Evolutionary conservation across 2,113 vertebrate species (phyloP), one percentile per base, ranked within the genome.

Genomic region (Poeciliopsis prolifica): DNA sequence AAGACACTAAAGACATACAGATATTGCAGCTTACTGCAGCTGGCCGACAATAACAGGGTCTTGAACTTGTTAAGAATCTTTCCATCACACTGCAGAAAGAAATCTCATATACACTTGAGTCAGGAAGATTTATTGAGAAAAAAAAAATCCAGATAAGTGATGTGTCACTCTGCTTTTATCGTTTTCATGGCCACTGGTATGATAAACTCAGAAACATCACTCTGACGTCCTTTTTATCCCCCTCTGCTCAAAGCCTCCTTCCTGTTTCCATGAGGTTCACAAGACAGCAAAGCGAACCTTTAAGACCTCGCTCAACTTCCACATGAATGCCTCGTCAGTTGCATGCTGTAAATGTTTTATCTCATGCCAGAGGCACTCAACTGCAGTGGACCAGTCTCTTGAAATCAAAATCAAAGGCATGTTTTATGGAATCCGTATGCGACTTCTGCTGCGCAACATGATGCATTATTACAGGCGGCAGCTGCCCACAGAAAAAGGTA

Each of bases 21-120:
- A 48, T 33, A 44, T 30, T 71, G 42, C 33, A 68, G 17, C 4
- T 42, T 33, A 44, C 29, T 68, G 58, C 79, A 58, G 11, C 66
- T 33, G 24, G 33, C 2, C 0, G 35, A 37, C 65, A 19, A 65
- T 72, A 72, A 81, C 35, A 58, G 19, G 33, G 70, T 66, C 28
- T n/a, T 17, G 0, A 51, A 28, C 42, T 48, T 71, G 35, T 73
- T 29, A 73, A 58, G 64, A 26, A 65, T 62, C 19, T 69, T 33
- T 29, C 28, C 44, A 65, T 19, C n/a, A 64, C 69, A 29, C 22
- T 30, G 13, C 24, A 37, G 17, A 24, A 65, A 37, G 35, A 26
- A 60, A 26, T 28, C 26, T 19, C 54, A 4, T 31, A 63, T 61
- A n/a, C 40, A 10, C 70, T 8, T 24, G 17, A 60, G 42, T 70